Base-by-base conservation (phyloP, 2,888 invertebrate genomes). In the Aethes cnicana region DNA sequence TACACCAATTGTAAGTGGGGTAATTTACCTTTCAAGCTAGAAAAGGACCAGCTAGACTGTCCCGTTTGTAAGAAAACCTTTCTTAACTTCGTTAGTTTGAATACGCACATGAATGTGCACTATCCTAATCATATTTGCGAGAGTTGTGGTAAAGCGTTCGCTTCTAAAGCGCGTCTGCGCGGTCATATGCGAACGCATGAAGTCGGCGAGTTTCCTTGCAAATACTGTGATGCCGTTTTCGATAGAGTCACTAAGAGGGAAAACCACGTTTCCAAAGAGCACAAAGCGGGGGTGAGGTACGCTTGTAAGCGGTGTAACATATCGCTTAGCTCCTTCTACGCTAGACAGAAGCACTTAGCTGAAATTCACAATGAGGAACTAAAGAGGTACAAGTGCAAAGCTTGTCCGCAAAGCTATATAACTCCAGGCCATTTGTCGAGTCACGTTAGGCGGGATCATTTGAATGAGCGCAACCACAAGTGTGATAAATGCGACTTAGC, bases 141-240 rank as follows among this genome's bases (percentile, higher is more conserved):
- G 47, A 86, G 76, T 56, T 91, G 91, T 50, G 89, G 89, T 0
- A 91, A 91, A 46, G 89, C 88, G 0, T 91, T 91, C 52, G 91
- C 91, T 1, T 91, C 91, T 0, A 84, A 84, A 53, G 86, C 90
- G 0, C 66, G 91, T 0, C 55, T 91, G 0, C 55, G 86, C 7
- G 91, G 91, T 0, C 91, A 91, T 48, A 81, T 90, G 73, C 62
- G 91, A 20, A 91, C 89, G 0, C 91, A 91, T 41, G 90, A 91
- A 52, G 78, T 89, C 1, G 90, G 90, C 0, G 71, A 64, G n/a
- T 89, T 89, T 2, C 76, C 83, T 0, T 89, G 89, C 46, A 62
- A 75, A 7, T 85, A 84, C 26, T 89, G 89, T 57, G 63, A 75
- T 0, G 79, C 80, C 0, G 73, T 81, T 0, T 89, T 89, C 65